Conservation (phyloP, 2,113 vertebrate genomes). For the Rattus norvegicus region GRCr8 NC_086021.1:125993001-125993500, state of each 20-base stretch:
- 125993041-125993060: neutral
- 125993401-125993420: neutral
- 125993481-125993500: too few relatives aligned
- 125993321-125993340: neutral
- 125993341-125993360: neutral
- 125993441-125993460: neutral
- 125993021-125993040: neutral
- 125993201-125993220: neutral
- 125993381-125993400: neutral
- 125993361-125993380: neutral
- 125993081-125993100: too few relatives aligned
- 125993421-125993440: neutral
- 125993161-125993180: slow-evolving; percentile 10
- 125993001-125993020: neutral
- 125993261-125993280: neutral
- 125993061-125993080: too few relatives aligned
- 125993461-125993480: neutral
- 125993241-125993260: neutral
- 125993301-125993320: neutral
- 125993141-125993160: slow-evolving; percentile 33
- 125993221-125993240: slow-evolving; percentile 12
- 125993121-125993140: neutral
- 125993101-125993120: neutral
- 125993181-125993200: neutral
- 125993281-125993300: neutral